Evolutionary conservation across 2,888 invertebrate genomes (phyloP).

Genomic region (Polymixis flavicincta): DNA sequence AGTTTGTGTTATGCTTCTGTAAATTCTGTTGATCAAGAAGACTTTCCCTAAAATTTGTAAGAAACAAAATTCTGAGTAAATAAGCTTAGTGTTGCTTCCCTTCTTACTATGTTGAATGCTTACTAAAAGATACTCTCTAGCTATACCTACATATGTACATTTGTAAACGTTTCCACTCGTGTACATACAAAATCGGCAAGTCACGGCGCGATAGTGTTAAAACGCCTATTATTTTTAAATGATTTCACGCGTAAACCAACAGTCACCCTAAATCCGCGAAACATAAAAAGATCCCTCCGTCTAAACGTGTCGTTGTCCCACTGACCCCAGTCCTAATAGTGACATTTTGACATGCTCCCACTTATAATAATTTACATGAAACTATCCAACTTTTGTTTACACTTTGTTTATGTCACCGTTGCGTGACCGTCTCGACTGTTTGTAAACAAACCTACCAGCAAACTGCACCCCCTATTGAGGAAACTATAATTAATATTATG

Average conservation of each 20-base stretch:
- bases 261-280: constrained; percentile 17
- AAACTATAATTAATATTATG: constrained; percentile 44
- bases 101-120: neutral
- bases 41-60: neutral
- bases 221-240: constrained; percentile 26
- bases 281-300: constrained; percentile 46
- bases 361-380: constrained; percentile 37
- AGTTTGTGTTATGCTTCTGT: neutral
- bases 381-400: constrained; percentile 31
- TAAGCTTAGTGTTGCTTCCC: neutral
- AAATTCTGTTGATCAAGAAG: neutral
- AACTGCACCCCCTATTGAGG: constrained; percentile 9
- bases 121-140: neutral
- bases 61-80: neutral
- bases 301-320: constrained; percentile 40
- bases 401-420: constrained; percentile 18
- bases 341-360: constrained; percentile 27
- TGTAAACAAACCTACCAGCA: constrained; percentile 43
- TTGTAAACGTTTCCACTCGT: neutral
- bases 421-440: constrained; percentile 17
- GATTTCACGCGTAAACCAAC: constrained; percentile 25
- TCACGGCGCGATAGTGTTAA: constrained; percentile 5
- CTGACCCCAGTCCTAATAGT: constrained; percentile 43
- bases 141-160: neutral
- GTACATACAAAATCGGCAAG: neutral